Percentiles rank a stretch among this genome's conserved stretches.
Conservation (phyloP, 2,113 vertebrate species). For the Pseudorhombus dupliciocellatus region DNA sequence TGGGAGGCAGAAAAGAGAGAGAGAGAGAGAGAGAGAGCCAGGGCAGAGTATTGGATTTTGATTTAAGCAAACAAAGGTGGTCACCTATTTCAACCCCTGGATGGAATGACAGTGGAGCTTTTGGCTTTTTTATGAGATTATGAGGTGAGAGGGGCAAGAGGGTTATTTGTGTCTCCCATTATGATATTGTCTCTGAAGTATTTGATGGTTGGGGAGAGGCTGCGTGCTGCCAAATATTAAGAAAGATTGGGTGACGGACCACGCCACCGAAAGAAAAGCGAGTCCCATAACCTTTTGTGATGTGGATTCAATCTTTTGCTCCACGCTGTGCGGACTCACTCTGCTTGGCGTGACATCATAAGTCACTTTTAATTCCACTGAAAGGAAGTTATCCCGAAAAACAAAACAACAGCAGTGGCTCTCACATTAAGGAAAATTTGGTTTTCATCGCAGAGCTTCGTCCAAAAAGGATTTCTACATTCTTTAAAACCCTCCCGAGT, state of each 20-base stretch:
- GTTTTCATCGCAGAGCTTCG: conserved; percentile 44
- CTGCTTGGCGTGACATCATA: conserved; percentile 9
- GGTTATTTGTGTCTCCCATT: conserved; percentile 56
- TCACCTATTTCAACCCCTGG: conserved; percentile 28
- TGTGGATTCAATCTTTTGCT: conserved; percentile 30
- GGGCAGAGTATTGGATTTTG: conserved; percentile 72
- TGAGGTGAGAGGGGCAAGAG: conserved; percentile 45
- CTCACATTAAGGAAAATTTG: conserved; percentile 23
- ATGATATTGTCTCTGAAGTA: conserved; percentile 50
- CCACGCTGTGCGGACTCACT: not conserved
- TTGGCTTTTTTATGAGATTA: conserved; percentile 34
- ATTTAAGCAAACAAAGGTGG: conserved; percentile 76
- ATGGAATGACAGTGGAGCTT: conserved; percentile 19
- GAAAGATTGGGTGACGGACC: conserved; percentile 31
- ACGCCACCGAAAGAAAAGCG: conserved; percentile 48
- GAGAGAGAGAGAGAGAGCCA: conserved; percentile 44
- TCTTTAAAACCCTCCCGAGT: conserved; percentile 34
- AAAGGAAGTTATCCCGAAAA: conserved; percentile 13
- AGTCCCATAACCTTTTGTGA: conserved; percentile 42
- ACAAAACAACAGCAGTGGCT: conserved; percentile 9
- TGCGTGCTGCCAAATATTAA: conserved; percentile 34
- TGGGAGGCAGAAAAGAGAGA: conserved; percentile 31
- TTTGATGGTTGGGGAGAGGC: conserved; percentile 25
- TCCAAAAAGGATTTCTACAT: conserved; percentile 33
- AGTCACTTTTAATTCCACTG: conserved; percentile 41